These are phyloP conservation scores for Vanessa tameamea DNA, from an alignment of 1,140 invertebrate species.

Conservation along the genomic window DNA sequence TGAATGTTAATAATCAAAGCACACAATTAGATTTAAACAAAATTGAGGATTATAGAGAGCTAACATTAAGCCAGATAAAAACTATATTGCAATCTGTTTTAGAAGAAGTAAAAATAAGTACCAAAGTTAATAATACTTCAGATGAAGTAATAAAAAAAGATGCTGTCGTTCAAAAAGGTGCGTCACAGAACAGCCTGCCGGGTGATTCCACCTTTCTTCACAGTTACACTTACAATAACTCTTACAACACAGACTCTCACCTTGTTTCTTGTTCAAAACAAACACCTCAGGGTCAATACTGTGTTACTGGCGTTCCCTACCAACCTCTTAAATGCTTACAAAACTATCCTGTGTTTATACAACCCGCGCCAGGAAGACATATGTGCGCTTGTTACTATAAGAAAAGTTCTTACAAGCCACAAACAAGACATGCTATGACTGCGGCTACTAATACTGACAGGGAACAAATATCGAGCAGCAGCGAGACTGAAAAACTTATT, in stretches of 20 bases:
- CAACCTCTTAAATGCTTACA: slow-evolving; percentile 48
- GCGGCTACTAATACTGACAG: slow-evolving; percentile 53
- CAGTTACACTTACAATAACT: slow-evolving; percentile 59
- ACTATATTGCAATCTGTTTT: slow-evolving; percentile 64
- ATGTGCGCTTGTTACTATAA: slow-evolving; percentile 45
- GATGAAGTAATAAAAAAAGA: slow-evolving; percentile 55
- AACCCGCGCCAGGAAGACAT: slow-evolving; percentile 45
- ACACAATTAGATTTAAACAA: slow-evolving; percentile 36
- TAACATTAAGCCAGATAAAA: slow-evolving; percentile 68
- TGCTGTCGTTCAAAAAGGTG: slow-evolving; percentile 61
- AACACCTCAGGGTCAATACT: slow-evolving; percentile 40
- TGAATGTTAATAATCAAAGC: slow-evolving; percentile 25
- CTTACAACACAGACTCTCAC: slow-evolving; percentile 52
- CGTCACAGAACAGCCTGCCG: slow-evolving; percentile 50
- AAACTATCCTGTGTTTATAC: slow-evolving; percentile 59
- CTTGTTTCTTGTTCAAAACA: slow-evolving; percentile 48
- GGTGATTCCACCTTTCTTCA: slow-evolving; percentile 51
- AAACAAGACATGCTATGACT: slow-evolving; percentile 42
- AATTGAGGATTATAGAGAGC: slow-evolving; percentile 50
- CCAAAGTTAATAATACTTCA: slow-evolving; percentile 21
- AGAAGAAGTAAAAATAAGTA: slow-evolving; percentile 62
- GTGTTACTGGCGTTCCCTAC: slow-evolving; percentile 40
- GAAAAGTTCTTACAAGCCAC: slow-evolving; percentile 38
- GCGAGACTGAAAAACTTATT: slow-evolving; percentile 69
- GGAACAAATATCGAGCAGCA: slow-evolving; percentile 32